phyloP scores from a whole-genome alignment of 2,797 vertebrate genomes.

The Loris lydekkerianus region DNA sequence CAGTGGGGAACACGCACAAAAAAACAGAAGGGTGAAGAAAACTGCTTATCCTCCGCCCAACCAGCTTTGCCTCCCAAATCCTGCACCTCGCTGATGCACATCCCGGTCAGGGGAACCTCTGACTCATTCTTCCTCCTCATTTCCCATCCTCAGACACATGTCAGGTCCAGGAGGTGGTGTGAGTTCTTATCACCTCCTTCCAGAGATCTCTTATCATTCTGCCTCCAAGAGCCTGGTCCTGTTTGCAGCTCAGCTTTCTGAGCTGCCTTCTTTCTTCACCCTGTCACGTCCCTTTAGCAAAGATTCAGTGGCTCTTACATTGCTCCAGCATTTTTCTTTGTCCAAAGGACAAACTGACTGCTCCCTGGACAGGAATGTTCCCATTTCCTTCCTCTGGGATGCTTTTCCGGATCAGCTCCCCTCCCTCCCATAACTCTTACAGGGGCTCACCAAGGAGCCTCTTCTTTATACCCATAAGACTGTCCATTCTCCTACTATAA shows the following conservation, averaged over 20 bases:
- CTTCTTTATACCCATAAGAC: background rate
- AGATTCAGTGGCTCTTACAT: background rate
- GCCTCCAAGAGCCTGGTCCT: background rate
- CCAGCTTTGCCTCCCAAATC: background rate
- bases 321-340: background rate
- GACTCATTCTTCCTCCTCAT: background rate
- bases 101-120: background rate
- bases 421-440: background rate
- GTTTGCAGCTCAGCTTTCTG: background rate
- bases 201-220: background rate
- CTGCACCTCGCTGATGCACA: background rate
- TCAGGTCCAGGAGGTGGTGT: rapidly evolving
- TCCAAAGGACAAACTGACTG: background rate
- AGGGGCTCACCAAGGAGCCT: background rate
- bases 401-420: background rate
- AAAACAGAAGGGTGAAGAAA: background rate
- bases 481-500: background rate
- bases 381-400: background rate
- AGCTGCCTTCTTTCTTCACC: background rate
- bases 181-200: background rate
- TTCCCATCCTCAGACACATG: background rate
- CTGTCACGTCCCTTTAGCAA: background rate
- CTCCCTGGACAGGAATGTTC: background rate
- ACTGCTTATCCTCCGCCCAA: background rate
- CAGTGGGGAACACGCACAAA: background rate